Percentiles rank a stretch among this genome's conserved stretches.
These are phyloP conservation scores for Caiman crocodilus DNA, from an alignment of 2,797 vertebrate genomes.

Conservation along the genomic window DNA sequence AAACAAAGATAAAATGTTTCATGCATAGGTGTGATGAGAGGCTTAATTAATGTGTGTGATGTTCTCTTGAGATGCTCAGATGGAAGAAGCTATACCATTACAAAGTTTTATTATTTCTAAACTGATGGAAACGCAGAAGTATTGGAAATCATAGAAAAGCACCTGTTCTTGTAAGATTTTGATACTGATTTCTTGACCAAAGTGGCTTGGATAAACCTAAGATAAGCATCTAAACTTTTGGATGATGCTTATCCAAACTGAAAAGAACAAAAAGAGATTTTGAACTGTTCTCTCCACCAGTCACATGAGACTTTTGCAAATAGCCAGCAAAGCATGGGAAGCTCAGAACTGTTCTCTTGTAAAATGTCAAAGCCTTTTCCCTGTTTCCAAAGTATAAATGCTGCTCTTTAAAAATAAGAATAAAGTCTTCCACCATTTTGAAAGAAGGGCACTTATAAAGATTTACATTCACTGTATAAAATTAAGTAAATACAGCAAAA, in stretches of 20 bases:
- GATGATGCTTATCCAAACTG: conserved; percentile 26
- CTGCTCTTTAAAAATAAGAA: conserved; percentile 9
- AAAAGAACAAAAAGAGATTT: conserved; percentile 14
- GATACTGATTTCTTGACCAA: conserved; percentile 21
- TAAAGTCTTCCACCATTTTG: background rate
- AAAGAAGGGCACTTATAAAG: background rate
- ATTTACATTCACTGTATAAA: background rate
- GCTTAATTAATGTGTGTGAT: conserved; percentile 8
- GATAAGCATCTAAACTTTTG: conserved; percentile 12
- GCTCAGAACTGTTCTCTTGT: background rate
- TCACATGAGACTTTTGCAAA: background rate
- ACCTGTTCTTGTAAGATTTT: conserved; percentile 19
- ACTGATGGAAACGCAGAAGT: background rate
- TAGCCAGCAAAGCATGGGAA: background rate
- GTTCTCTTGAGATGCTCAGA: background rate
- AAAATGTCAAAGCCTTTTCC: background rate
- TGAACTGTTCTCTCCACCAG: background rate
- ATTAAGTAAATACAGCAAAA: background rate
- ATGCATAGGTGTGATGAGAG: background rate
- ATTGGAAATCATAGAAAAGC: background rate
- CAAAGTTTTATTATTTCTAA: background rate
- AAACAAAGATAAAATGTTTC: background rate
- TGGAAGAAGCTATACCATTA: background rate
- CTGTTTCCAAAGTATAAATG: background rate
- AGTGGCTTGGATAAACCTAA: conserved; percentile 2